phyloP scores from a whole-genome alignment of 2,113 vertebrate genomes.

The Panthera leo region DNA sequence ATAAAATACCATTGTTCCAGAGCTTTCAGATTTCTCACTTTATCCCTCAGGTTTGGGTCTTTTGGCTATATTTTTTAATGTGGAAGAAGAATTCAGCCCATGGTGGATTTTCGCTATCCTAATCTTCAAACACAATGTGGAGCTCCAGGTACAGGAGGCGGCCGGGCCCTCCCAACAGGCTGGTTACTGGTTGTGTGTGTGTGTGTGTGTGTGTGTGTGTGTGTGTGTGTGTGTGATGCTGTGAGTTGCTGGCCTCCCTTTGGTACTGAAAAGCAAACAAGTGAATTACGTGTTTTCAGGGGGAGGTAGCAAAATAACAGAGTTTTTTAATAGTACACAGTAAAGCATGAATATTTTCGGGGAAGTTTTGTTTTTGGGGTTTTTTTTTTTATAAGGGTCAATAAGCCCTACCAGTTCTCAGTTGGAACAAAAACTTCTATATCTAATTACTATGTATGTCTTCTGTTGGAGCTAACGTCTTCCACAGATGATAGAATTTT shows the following conservation, averaged over 20 bases:
- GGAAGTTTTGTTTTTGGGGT: background rate
- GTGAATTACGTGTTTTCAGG: background rate
- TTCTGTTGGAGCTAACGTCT: background rate
- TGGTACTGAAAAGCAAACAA: too few species aligned
- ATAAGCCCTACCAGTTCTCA: background rate
- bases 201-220: too few species aligned
- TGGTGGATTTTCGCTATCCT: background rate
- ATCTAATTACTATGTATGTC: background rate
- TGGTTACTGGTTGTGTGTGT: too few species aligned
- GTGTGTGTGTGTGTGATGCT: too few species aligned
- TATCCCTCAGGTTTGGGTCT: background rate
- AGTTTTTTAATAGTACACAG: background rate
- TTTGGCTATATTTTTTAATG: background rate
- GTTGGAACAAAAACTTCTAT: background rate
- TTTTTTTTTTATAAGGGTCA: background rate
- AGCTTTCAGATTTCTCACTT: background rate
- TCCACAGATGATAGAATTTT: background rate
- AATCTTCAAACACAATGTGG: background rate
- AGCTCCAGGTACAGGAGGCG: background rate
- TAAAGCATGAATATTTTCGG: background rate
- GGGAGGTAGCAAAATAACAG: background rate
- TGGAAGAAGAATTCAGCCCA: background rate
- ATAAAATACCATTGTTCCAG: background rate
- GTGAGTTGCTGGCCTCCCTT: background rate
- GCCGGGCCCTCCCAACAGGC: background rate